Base-by-base conservation (phyloP, 2,113 vertebrate species). In the Neolamprologus kungweensis region DNA sequence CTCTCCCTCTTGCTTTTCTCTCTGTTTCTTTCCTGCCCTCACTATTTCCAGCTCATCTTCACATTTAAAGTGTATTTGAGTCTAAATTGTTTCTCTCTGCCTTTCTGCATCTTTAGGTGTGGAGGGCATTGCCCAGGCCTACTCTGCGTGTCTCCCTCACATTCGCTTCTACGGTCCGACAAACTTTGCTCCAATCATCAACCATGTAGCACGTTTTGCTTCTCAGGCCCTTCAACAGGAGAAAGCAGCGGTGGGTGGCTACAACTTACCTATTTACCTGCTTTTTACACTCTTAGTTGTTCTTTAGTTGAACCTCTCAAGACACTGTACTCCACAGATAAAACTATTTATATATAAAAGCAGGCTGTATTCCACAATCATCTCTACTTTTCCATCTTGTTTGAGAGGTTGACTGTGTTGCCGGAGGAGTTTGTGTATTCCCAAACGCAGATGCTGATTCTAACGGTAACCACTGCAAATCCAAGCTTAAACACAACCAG, bases 111-210 rank as follows among this genome's bases (percentile, higher is more conserved):
- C 37, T 85, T 9, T 78, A 99, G 99, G 99, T 11, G 98, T 99
- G 88, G 98, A 99, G 26, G 99, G 99, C 54, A 99, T 99, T 6
- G 98, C 97, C 81, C 96, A 98, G 94, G 99, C 99, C 0, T 99
- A 99, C 94, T 99, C 98, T 0, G 95, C 97, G 88, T 99, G 98
- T 89, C 96, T 99, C 85, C 99, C 99, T 80, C 98, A 99, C 91
- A 97, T 99, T 86, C 98, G 98, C 81, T 99, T 99, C 96, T 99
- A 99, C 0, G 98, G 99, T 12, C 99, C 99, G 45, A 99, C 99
- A 78, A 99, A 99, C 93, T 99, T 99, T 89, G 96, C 99, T 55
- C 98, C 99, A 28, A 99, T 99, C 51, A 94, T 99, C 94, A 99
- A 97, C 94, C 99, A 99, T 0, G 99, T 99, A 89, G 99, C 98